These are phyloP conservation scores for Parazoanthus darwini DNA, from an alignment of 92 coral and sea anemone species.

Conservation along the genomic window DNA sequence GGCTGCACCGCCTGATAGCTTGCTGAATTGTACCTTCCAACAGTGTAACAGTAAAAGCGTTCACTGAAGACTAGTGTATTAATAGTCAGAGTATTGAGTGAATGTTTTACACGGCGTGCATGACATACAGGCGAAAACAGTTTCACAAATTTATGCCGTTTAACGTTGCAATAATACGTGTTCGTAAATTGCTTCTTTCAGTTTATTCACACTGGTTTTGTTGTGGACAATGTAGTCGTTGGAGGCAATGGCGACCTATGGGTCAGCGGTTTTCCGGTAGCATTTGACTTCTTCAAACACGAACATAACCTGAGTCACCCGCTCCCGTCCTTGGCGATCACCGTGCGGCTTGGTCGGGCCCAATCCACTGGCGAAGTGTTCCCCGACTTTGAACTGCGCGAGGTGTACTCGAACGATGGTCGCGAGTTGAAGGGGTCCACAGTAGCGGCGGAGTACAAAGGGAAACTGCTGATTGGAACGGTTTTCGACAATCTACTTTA, in stretches of 20 bases:
- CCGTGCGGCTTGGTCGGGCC: conserved; percentile 29
- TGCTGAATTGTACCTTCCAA: no score
- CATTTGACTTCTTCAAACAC: conserved; percentile 20
- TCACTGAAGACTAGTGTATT: no score
- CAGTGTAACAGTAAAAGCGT: no score
- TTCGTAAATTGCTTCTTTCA: background rate
- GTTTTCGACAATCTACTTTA: conserved; percentile 69
- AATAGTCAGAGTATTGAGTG: no score
- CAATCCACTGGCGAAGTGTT: conserved; percentile 37
- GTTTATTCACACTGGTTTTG: conserved; percentile 28
- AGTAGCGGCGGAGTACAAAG: conserved; percentile 64
- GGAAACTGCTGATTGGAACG: conserved; percentile 80
- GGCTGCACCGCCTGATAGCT: no score
- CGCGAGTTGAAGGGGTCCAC: conserved; percentile 44
- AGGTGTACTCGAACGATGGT: conserved; percentile 48
- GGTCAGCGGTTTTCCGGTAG: conserved; percentile 24
- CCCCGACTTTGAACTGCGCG: conserved; percentile 36
- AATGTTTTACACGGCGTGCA: no score
- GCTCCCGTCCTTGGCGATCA: conserved; percentile 35
- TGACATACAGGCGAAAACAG: no score
- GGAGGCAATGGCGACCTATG: conserved; percentile 44
- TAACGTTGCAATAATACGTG: background rate
- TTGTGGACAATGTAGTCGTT: conserved; percentile 41
- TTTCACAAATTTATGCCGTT: no score
- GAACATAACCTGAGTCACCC: conserved; percentile 46